phyloP scores from a whole-genome alignment of 2,888 invertebrate genomes.

The Prenolepis imparis region DNA sequence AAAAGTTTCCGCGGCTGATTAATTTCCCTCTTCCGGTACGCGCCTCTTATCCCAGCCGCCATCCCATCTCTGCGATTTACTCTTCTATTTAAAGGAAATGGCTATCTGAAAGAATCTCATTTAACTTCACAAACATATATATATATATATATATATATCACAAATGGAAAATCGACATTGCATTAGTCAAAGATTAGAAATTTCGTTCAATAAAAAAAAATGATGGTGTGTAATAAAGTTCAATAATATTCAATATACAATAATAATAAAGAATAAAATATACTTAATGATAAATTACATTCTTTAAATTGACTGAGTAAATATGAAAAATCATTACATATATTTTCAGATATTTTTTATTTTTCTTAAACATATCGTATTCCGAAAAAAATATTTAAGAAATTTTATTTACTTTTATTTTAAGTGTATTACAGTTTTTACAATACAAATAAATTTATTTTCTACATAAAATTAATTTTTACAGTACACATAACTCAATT shows the following conservation, averaged over 20 bases:
- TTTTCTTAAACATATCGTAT: not conserved
- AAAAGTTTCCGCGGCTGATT: slow-evolving; percentile 68
- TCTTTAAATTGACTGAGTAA: not conserved
- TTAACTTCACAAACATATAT: slow-evolving; percentile 44
- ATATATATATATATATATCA: not conserved
- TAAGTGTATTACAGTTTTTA: not conserved
- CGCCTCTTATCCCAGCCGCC: slow-evolving; percentile 48
- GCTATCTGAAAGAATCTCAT: slow-evolving; percentile 56
- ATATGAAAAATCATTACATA: not conserved
- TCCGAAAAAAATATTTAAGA: not conserved
- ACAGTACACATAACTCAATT: not conserved
- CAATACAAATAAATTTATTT: not conserved
- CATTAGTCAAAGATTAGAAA: not conserved
- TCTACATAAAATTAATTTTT: not conserved
- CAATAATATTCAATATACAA: not conserved
- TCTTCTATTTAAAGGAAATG: slow-evolving; percentile 30
- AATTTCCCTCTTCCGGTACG: slow-evolving; percentile 61
- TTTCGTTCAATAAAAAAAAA: not conserved
- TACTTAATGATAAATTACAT: not conserved
- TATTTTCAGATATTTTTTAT: not conserved
- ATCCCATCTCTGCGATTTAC: slow-evolving; percentile 45
- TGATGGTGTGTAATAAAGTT: not conserved
- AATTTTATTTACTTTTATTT: not conserved
- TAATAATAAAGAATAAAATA: not conserved
- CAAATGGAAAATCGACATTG: not conserved